Evolutionary conservation across 2,888 invertebrate species (phyloP), one percentile per base, ranked within the genome.

Genomic region (Rhodophaea formosa): DNA sequence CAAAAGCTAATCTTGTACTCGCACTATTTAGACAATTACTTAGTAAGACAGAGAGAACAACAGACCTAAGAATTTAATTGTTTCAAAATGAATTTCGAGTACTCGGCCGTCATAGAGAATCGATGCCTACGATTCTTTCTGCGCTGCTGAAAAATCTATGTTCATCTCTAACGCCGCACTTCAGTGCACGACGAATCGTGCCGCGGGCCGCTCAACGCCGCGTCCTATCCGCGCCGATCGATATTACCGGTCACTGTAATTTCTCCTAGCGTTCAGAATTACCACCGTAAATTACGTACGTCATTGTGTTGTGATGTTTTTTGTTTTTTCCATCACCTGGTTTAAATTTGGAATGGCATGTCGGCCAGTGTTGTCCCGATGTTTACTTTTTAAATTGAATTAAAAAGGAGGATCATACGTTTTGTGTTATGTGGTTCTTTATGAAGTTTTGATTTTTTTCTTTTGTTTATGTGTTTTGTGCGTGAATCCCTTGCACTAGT

Each of bases 161-260:
- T 56, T 65, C 64, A 70, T 69, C 69, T 70, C 66, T 61, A 56
- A 63, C 62, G 52, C 61, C 68, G 61, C 63, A 69, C 72, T 71
- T 77, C 82, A 88, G 88, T 88, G 82, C 84, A 79, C 82, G 77
- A 70, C 78, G 72, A 78, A 72, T 68, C 80, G 83, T 74, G 85
- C 79, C 74, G 75, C 75, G 75, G 69, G 72, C 72, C 79, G 80
- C 79, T 79, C 75, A 69, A 72, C 68, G 60, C 59, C 45, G 57
- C 58, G n/a, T 53, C 49, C 42, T 23, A 43, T 56, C 29, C 42
- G 51, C 70, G 56, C 42, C 56, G 69, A 71, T 71, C 71, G 58
- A 71, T 72, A 71, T 29, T 15, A 51, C 56, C 55, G 55, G 53
- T 44, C 14, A 30, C 55, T 49, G 45, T 17, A 49, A 43, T 42